These are phyloP conservation scores for Excalfactoria chinensis DNA, from an alignment of 2,113 vertebrate species.

Conservation along the genomic window DNA sequence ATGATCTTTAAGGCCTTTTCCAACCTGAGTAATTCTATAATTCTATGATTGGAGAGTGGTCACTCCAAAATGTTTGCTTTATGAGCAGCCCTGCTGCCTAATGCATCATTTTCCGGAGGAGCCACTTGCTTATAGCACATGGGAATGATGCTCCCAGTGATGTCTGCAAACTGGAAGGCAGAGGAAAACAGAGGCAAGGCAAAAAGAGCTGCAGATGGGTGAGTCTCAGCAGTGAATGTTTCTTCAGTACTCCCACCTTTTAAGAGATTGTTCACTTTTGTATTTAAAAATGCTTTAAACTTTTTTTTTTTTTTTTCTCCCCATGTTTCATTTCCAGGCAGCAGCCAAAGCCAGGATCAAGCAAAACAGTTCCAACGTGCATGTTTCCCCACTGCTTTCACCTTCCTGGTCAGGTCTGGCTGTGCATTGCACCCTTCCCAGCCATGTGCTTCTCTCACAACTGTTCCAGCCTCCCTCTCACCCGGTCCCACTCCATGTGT, in stretches of 20 bases:
- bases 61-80: background rate
- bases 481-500: fast-evolving
- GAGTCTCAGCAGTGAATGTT: background rate
- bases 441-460: fast-evolving
- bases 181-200: background rate
- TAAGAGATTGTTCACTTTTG: background rate
- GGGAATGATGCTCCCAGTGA: background rate
- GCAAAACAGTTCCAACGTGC: background rate
- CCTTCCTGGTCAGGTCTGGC: background rate
- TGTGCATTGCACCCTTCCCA: background rate
- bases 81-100: background rate
- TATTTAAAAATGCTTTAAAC: background rate
- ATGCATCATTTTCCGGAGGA: background rate
- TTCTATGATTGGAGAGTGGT: fast-evolving
- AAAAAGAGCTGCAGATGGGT: background rate
- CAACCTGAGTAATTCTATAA: too few relatives aligned
- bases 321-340: background rate
- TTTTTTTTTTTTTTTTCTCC: background rate
- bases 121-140: background rate
- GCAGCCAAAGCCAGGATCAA: background rate
- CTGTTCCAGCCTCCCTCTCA: background rate
- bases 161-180: background rate
- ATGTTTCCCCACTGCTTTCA: background rate
- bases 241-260: background rate
- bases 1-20: too few relatives aligned